These are phyloP conservation scores for Sialia sialis DNA, from an alignment of 2,113 vertebrate genomes.

Conservation along the genomic window DNA sequence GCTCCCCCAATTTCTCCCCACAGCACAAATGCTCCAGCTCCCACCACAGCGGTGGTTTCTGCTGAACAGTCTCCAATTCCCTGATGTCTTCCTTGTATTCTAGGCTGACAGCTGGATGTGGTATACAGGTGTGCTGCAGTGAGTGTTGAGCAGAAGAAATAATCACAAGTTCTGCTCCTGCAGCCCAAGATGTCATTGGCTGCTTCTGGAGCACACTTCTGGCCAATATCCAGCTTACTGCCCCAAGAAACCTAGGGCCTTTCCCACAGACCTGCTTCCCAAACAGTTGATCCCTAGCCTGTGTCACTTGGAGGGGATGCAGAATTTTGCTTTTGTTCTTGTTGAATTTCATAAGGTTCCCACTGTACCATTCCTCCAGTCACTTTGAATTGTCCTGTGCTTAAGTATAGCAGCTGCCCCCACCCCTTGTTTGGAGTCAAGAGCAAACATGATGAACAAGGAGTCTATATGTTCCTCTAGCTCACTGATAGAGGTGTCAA, in stretches of 20 bases:
- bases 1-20: not conserved
- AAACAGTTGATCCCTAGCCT: not conserved
- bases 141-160: not conserved
- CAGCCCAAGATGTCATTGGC: not conserved
- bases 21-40: not conserved
- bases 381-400: not conserved
- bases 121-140: not conserved
- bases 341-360: rapidly evolving
- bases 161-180: not conserved
- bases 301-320: not conserved
- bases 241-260: rapidly evolving
- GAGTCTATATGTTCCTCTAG: not conserved
- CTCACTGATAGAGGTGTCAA: not conserved
- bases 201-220: not conserved
- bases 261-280: not conserved
- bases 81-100: not conserved
- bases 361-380: not conserved
- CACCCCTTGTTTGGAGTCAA: rapidly evolving
- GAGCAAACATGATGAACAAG: not conserved
- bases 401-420: not conserved
- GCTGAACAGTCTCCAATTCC: not conserved
- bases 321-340: not conserved
- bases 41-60: not conserved
- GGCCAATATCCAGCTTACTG: not conserved
- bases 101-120: not conserved